phyloP scores from a whole-genome alignment of 2,113 vertebrate species.

The Grus americana region DNA sequence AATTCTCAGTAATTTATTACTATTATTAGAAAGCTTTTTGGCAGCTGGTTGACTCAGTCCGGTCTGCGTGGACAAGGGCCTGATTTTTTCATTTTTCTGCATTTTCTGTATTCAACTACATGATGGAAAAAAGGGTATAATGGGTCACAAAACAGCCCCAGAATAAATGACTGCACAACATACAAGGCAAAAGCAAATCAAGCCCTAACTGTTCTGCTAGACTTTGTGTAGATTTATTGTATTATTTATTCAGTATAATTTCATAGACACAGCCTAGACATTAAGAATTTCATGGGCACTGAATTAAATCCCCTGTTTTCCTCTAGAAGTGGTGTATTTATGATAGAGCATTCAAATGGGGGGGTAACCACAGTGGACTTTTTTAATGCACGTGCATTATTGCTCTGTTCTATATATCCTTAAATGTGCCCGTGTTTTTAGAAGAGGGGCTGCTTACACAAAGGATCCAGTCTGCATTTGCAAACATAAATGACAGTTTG shows the following conservation, averaged over 20 bases:
- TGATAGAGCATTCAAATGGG: neutral
- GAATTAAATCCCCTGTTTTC: neutral
- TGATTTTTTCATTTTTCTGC: neutral
- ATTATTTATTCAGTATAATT: neutral
- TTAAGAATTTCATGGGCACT: neutral
- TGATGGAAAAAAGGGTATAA: neutral
- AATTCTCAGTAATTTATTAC: neutral
- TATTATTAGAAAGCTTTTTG: neutral
- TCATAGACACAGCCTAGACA: neutral
- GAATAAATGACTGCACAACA: neutral
- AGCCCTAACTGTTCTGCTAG: neutral
- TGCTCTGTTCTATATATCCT: rapidly evolving
- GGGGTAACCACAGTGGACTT: neutral
- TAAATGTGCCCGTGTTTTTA: neutral
- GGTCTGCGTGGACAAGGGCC: neutral
- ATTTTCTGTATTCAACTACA: neutral
- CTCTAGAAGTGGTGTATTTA: neutral
- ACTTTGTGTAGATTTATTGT: neutral
- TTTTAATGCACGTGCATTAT: neutral
- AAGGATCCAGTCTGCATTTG: neutral
- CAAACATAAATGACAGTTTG: neutral
- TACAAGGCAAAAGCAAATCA: neutral
- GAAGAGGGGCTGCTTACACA: neutral
- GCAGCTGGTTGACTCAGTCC: neutral
- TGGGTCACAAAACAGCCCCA: neutral